A percentile compares a stretch with the other conserved stretches of the same genome.
Evolutionary conservation across 2,113 vertebrate genomes (phyloP).

Genomic region (Perca flavescens): DNA sequence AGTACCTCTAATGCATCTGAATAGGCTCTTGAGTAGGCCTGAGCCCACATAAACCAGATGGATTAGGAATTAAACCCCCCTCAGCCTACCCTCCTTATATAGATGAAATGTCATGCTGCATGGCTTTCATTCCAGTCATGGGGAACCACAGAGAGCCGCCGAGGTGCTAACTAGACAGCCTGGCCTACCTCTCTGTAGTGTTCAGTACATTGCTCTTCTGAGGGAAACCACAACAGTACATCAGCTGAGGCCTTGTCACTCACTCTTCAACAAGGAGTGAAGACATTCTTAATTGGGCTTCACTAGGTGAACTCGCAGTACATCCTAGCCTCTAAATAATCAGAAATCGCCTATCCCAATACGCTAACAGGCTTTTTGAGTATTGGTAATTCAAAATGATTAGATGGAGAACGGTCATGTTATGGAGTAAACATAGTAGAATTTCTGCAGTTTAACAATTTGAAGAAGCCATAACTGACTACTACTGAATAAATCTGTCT

Average conservation of each 20-base stretch:
- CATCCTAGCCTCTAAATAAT: constrained; percentile 7
- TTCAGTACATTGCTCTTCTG: constrained; percentile 39
- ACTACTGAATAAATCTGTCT: no score
- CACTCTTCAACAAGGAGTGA: constrained; percentile 62
- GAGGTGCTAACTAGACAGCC: constrained; percentile 80
- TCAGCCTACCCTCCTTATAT: constrained; percentile 72
- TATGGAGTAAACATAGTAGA: background rate
- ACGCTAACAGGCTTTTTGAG: background rate
- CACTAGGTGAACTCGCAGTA: background rate
- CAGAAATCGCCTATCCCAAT: constrained; percentile 2
- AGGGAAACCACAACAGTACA: constrained; percentile 58
- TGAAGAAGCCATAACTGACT: no score
- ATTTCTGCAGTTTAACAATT: background rate
- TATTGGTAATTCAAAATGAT: background rate
- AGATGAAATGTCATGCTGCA: constrained; percentile 83
- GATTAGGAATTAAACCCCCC: constrained; percentile 80
- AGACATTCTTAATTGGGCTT: constrained; percentile 45
- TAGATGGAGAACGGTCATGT: background rate
- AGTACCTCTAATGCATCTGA: constrained; percentile 72
- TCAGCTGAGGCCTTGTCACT: constrained; percentile 54
- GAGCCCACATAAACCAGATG: constrained; percentile 80
- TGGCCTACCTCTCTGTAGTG: constrained; percentile 41
- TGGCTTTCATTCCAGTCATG: constrained; percentile 79
- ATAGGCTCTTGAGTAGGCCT: constrained; percentile 69
- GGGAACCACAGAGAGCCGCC: constrained; percentile 61